Percentiles rank a stretch among this genome's conserved stretches.
phyloP scores from a whole-genome alignment of 2,113 vertebrate genomes.

The Atlantisia rogersi region DNA sequence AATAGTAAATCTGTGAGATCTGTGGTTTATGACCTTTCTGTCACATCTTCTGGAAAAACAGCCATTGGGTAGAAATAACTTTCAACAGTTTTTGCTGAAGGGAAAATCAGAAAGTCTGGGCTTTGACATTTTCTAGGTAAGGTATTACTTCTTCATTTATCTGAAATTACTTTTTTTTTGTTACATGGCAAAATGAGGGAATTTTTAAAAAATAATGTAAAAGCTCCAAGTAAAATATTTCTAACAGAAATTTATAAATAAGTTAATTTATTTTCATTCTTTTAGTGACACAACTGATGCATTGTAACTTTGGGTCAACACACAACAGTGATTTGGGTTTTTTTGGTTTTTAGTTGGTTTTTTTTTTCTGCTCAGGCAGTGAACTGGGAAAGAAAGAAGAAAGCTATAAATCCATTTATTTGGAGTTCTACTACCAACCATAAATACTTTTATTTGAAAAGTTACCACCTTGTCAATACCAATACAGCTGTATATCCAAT shows the following conservation, averaged over 20 bases:
- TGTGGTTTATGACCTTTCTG: not conserved
- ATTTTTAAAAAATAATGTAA: not conserved
- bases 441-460: not conserved
- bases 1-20: not conserved
- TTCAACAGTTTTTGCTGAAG: not conserved
- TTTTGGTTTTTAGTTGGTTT: not conserved
- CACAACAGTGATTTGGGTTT: not conserved
- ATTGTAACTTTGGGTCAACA: not conserved
- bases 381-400: not conserved
- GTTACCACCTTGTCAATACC: not conserved
- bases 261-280: not conserved
- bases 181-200: not conserved
- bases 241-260: not conserved
- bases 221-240: not conserved
- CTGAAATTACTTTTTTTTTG: not conserved
- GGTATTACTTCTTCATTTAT: not conserved
- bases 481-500: not conserved
- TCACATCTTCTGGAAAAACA: not conserved
- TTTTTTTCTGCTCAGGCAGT: not conserved
- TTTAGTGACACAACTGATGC: not conserved
- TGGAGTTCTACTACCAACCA: not conserved
- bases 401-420: not conserved
- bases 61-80: not conserved
- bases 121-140: not conserved
- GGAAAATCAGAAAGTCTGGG: not conserved